Conservation (phyloP, 2,797 vertebrate species). For the Pagetopsis macropterus region DNA sequence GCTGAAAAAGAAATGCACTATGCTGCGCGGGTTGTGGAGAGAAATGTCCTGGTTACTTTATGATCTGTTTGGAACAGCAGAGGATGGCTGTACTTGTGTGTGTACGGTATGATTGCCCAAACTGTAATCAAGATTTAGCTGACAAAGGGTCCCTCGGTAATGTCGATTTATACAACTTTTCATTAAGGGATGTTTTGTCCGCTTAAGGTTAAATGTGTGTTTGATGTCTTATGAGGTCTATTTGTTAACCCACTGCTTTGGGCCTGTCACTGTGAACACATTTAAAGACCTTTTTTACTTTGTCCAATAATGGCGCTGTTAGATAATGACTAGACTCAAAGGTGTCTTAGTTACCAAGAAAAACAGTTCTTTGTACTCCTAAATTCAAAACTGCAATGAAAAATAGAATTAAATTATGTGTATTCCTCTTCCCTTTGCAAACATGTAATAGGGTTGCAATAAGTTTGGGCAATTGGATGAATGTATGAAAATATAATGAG, state of each 20-base stretch:
- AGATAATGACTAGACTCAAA: conserved; percentile 44
- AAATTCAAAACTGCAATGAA: not conserved
- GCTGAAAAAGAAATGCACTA: conserved; percentile 37
- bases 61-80: conserved; percentile 41
- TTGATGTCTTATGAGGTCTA: conserved; percentile 51
- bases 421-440: not conserved
- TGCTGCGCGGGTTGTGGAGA: conserved; percentile 45
- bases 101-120: conserved; percentile 30
- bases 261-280: conserved; percentile 37
- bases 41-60: conserved; percentile 52
- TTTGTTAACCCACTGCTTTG: conserved; percentile 64
- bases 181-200: conserved; percentile 52
- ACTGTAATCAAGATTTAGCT: conserved; percentile 66
- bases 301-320: conserved; percentile 30
- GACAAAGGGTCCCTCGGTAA: conserved; percentile 59
- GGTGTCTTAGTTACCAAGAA: conserved; percentile 5
- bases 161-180: conserved; percentile 67
- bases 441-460: not conserved
- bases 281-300: conserved; percentile 35
- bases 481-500: too few relatives aligned
- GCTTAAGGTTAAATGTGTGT: conserved; percentile 51
- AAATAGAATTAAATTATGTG: not conserved
- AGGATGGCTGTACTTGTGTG: conserved; percentile 28
- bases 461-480: too few relatives aligned
- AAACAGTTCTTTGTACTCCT: conserved; percentile 17